Base-by-base conservation (phyloP, 2,888 invertebrate genomes). In the Platycheirus albimanus region DNA sequence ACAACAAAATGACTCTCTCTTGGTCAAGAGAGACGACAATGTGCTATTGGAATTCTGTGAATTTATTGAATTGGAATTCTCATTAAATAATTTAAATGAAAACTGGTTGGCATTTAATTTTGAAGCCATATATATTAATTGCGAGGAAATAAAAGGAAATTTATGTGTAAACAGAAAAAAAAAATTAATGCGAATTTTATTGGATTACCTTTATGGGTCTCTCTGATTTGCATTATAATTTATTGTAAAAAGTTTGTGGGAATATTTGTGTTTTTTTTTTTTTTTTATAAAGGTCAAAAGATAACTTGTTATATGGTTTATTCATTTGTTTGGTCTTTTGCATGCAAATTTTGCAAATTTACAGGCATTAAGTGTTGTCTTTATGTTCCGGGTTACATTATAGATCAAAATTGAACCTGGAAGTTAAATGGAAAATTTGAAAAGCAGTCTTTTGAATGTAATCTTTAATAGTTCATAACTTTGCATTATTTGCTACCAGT, bases 21-120 rank as follows among this genome's bases (percentile, higher is more conserved):
- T 66, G 52, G 66, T 19, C 45, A 43, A 30, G 51, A n/a, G n/a
- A n/a, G n/a, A n/a, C n/a, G n/a, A 28, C n/a, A 13, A 30, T 67
- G 45, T 30, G 47, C 7, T 58, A 67, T 67, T 67, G 75, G 61
- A 67, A 75, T 75, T 67, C 36, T 4, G 51, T 28, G 49, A 67
- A 61, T 75, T 67, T 61, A 17, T 52, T 8, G 41, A 15, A 24
- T 24, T 43, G 41, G 33, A 36, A 30, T 71, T 71, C 51, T 61
- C 30, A 71, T 61, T 33, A 51, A 71, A 61, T 71, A 61, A 63
- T 43, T 30, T 19, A 51, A 4, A 6, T 61, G 19, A 28, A 36
- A 56, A 74, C 19, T 72, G 15, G 52, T 52, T 45, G 43, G 28
- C 30, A 45, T 61, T 61, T 61, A 30, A 61, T 17, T 61, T 30